A percentile compares a stretch with the other conserved stretches of the same genome.
These are phyloP conservation scores for Ondatra zibethicus DNA, from an alignment of 2,113 vertebrate species.

Conservation along the genomic window DNA sequence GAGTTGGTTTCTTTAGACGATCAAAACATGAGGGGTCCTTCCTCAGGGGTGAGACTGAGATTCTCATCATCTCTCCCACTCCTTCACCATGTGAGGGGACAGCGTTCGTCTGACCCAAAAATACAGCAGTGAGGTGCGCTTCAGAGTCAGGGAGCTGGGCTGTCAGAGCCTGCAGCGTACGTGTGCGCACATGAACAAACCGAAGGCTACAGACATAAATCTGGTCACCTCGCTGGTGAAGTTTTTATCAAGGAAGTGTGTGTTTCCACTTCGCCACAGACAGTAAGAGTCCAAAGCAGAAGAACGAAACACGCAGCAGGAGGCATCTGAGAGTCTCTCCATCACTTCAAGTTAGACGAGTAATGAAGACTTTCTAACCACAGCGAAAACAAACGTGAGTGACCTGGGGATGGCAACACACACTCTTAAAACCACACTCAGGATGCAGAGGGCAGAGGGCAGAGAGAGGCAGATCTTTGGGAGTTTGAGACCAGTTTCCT, in stretches of 20 bases:
- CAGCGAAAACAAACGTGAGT: conserved; percentile 80
- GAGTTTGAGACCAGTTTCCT: background rate
- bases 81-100: background rate
- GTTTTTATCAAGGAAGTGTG: background rate
- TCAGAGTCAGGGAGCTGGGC: background rate
- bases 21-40: background rate
- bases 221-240: conserved; percentile 9
- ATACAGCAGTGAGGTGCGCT: background rate
- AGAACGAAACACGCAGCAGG: conserved; percentile 76
- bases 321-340: conserved; percentile 78
- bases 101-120: background rate
- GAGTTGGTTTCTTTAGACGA: background rate
- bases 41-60: too few relatives aligned
- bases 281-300: conserved; percentile 82
- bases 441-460: background rate
- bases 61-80: background rate
- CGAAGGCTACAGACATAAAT: background rate
- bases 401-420: conserved; percentile 12
- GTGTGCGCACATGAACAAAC: background rate
- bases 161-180: background rate
- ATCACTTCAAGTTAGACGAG: conserved; percentile 77
- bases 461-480: background rate
- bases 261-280: conserved; percentile 41
- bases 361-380: conserved; percentile 81
- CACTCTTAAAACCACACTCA: background rate